Conservation (phyloP, 2,888 invertebrate genomes). For the Anaspis maculata region DNA sequence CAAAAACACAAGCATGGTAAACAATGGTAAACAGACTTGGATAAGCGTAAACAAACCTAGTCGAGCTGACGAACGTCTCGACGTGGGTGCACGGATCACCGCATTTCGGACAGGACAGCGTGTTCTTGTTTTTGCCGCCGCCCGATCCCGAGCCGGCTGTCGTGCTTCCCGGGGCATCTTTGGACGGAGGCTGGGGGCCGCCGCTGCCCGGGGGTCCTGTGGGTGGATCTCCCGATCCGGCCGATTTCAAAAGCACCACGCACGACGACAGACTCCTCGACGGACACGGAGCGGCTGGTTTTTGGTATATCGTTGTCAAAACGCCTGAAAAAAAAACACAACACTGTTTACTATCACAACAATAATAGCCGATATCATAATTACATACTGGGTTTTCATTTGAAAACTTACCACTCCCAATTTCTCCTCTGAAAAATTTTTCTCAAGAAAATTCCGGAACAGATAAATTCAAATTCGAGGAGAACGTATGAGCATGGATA, state of each 20-base stretch:
- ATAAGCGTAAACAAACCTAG: no score
- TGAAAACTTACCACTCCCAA: no score
- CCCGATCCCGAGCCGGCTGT: no score
- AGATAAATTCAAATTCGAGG: no score
- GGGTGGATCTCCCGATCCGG: conserved; percentile 32
- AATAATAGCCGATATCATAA: not conserved
- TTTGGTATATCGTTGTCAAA: conserved; percentile 25
- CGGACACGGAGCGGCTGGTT: conserved; percentile 12
- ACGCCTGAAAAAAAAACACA: conserved; percentile 29
- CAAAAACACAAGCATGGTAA: no score
- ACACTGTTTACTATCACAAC: no score
- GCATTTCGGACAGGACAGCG: conserved; percentile 90
- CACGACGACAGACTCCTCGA: conserved; percentile 29
- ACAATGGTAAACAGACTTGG: no score
- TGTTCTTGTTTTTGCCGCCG: conserved; percentile 61
- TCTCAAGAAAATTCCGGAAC: no score
- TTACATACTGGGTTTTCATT: no score
- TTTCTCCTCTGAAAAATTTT: no score
- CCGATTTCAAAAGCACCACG: conserved; percentile 31
- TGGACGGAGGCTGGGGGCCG: conserved; percentile 20
- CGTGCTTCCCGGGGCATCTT: conserved; percentile 15
- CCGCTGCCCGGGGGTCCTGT: no score
- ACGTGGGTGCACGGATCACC: conserved; percentile 83
- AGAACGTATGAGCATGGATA: no score
- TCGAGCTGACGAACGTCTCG: conserved; percentile 94